Conservation (phyloP, 1,140 invertebrate genomes). For the Euura saliciscinereae region DNA sequence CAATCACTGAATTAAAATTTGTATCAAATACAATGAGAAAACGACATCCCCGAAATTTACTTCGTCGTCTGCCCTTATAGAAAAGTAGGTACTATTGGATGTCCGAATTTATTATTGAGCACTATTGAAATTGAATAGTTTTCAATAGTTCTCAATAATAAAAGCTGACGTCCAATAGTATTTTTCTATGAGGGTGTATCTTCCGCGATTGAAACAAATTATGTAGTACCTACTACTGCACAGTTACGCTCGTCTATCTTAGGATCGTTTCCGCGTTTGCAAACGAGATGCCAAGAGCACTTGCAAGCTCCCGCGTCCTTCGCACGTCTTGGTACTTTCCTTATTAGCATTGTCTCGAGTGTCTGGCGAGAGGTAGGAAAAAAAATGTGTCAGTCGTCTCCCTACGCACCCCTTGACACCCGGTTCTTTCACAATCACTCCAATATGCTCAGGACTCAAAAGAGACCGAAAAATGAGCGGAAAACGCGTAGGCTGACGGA, state of each 20-base stretch:
- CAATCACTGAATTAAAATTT: no score
- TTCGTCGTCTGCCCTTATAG: no score
- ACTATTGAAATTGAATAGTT: no score
- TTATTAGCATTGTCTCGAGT: slow-evolving; percentile 42
- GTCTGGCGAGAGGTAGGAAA: slow-evolving; percentile 14
- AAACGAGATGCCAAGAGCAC: not conserved
- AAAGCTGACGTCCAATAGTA: no score
- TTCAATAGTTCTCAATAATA: no score
- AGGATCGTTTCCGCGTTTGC: not conserved
- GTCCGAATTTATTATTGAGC: no score
- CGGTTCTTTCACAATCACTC: not conserved
- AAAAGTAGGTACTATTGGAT: no score
- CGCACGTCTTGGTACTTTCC: slow-evolving; percentile 24
- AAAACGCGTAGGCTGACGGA: not conserved
- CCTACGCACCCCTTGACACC: not conserved
- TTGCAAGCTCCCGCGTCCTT: not conserved
- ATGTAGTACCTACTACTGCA: not conserved
- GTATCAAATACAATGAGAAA: no score
- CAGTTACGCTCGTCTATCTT: not conserved
- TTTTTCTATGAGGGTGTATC: no score
- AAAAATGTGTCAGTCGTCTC: no score
- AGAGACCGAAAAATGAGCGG: not conserved
- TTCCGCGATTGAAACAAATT: no score
- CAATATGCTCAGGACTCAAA: not conserved
- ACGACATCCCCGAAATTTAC: no score